Percentiles rank a stretch among this genome's conserved stretches.
Evolutionary conservation across 1,140 invertebrate species (phyloP).

Genomic region (Tetraneura akinire): DNA sequence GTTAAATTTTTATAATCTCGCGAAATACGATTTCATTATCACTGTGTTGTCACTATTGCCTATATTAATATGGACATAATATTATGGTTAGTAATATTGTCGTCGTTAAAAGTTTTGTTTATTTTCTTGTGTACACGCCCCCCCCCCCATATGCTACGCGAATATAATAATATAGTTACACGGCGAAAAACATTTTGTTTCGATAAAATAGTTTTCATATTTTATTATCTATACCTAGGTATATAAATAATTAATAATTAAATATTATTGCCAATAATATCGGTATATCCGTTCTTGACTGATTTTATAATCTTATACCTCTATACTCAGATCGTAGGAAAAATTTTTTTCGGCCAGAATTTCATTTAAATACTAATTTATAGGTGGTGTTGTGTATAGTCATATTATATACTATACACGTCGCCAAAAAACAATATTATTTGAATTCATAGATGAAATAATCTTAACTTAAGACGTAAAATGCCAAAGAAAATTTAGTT

Average conservation of each 20-base stretch:
- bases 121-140: not conserved
- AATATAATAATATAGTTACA: no score
- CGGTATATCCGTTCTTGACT: constrained; percentile 18
- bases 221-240: no score
- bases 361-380: not conserved
- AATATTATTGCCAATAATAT: not conserved
- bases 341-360: not conserved
- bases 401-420: no score
- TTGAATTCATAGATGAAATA: not conserved
- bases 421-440: not conserved
- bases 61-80: no score
- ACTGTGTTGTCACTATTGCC: not conserved
- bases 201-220: not conserved
- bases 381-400: no score
- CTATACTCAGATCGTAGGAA: not conserved
- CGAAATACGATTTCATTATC: not conserved
- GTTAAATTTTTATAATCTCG: not conserved
- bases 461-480: constrained; percentile 30
- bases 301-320: no score
- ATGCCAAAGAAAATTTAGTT: constrained; percentile 40
- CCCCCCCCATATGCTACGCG: no score
- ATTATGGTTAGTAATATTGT: no score
- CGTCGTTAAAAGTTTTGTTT: not conserved
- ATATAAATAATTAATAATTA: no score
- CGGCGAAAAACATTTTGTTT: not conserved